These are phyloP conservation scores for Branchinecta sandiegonensis DNA, from an alignment of 2,888 invertebrate genomes.

Conservation along the genomic window DNA sequence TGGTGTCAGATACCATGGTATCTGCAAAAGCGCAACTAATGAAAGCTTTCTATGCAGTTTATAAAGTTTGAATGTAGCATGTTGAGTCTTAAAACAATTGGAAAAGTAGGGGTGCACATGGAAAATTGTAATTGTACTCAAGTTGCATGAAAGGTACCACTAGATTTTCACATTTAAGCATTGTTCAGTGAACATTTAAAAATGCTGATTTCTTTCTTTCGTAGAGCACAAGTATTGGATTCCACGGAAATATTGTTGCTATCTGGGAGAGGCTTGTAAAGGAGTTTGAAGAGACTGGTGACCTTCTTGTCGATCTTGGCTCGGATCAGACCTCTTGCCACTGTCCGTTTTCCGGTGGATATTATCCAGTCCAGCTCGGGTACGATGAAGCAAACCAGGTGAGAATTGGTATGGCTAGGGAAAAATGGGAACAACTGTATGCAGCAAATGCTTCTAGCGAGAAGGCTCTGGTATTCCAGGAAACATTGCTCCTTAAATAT, in stretches of 20 bases:
- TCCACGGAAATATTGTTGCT: constrained; percentile 40
- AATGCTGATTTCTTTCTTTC: not conserved
- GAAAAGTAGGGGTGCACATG: no score
- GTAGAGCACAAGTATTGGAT: constrained; percentile 40
- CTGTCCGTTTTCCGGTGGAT: constrained; percentile 45
- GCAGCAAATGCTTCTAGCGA: no score
- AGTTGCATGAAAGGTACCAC: not conserved
- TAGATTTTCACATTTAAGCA: not conserved
- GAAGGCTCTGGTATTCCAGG: no score
- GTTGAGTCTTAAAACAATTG: no score
- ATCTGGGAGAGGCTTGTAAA: constrained; percentile 40
- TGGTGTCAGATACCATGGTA: no score
- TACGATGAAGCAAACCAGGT: constrained; percentile 38
- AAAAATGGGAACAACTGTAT: no score
- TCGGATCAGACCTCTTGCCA: constrained; percentile 49
- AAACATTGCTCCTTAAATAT: no score
- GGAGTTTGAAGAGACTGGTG: constrained; percentile 39
- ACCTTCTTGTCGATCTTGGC: constrained; percentile 43
- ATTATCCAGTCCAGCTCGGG: constrained; percentile 41
- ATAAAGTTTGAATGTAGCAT: no score
- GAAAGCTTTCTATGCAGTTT: not conserved
- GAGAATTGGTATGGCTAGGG: constrained; percentile 16
- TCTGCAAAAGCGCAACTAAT: no score
- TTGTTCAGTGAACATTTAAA: constrained; percentile 9
- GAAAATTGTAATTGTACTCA: not conserved